phyloP scores from a whole-genome alignment of 2,797 vertebrate species.

The Toxotes lorentzi region DNA sequence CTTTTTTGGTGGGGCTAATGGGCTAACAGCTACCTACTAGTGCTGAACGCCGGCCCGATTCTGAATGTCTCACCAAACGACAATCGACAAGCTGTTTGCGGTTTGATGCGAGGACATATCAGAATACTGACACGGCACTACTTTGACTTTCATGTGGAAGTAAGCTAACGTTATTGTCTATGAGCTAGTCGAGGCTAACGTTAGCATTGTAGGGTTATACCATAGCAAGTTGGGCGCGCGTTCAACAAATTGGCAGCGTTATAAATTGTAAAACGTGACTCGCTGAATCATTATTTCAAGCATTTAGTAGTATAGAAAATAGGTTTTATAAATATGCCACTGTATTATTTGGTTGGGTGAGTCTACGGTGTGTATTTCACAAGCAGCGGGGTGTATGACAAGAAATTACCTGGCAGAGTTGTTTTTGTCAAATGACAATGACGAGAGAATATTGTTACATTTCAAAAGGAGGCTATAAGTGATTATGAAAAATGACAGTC shows the following conservation, averaged over 20 bases:
- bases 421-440: neutral
- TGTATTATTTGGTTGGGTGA: fast-evolving
- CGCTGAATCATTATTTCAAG: fast-evolving
- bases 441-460: neutral
- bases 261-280: neutral
- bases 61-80: neutral
- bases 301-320: too few species aligned
- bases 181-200: slow-evolving; percentile 41
- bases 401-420: neutral
- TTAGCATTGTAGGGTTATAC: slow-evolving; percentile 49
- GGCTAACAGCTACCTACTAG: slow-evolving; percentile 13
- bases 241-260: neutral
- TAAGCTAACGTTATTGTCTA: slow-evolving; percentile 40
- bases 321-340: fast-evolving
- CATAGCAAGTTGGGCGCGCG: slow-evolving; percentile 39
- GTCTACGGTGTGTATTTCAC: neutral
- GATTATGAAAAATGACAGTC: fast-evolving
- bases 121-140: neutral
- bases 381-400: fast-evolving
- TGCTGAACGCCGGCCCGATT: slow-evolving; percentile 14
- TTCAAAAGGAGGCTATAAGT: neutral
- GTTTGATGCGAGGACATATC: neutral
- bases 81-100: neutral
- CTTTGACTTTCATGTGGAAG: slow-evolving; percentile 29
- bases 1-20: slow-evolving; percentile 39